Evolutionary conservation across 2,797 vertebrate genomes (phyloP), one percentile per base, ranked within the genome.

Genomic region (Onychomys arenicola): DNA sequence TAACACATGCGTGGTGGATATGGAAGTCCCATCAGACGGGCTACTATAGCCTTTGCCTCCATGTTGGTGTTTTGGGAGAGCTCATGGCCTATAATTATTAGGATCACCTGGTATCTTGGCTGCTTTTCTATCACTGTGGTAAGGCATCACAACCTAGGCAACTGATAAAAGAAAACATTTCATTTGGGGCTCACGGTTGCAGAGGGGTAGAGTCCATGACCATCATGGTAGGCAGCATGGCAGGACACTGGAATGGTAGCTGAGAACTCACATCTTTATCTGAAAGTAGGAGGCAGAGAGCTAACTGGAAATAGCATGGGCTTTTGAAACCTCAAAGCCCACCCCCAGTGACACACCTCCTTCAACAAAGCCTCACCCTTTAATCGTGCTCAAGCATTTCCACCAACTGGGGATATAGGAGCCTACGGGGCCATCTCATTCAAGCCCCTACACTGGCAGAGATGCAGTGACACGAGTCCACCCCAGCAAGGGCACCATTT

Each of bases 131-230:
- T 67, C 21, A 4, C 59, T 69, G 83, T 85, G 63, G 25, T 69
- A 69, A 67, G 63, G n/a, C 23, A 85, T 32, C 19, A 34, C 23
- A 7, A 85, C 63, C 21, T 52, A 85, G 32, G 21, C 83, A n/a
- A 85, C 32, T 67, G n/a, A 85, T n/a, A 52, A 85, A 85, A 8
- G 61, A 85, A 85, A 67, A 85, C 83, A 67, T 85, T 67, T n/a
- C 12, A 46, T 46, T 84, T 46, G 40, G 29, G 29, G 17, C 17
- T 84, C 40, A 32, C 40, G 40, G 82, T 27, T 69, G 32, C 43
- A 14, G 43, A 67, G 63, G 63, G 11, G 49, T 49, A 65, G 43
- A 69, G 83, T 65, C 19, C 32, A 49, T 49, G 12, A 2, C 43
- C 19, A 49, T 46, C 32, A 13, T 23, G 40, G 32, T 1, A 43